Conservation (phyloP, 2,888 invertebrate species). For the Eristalis intricaria region DNA sequence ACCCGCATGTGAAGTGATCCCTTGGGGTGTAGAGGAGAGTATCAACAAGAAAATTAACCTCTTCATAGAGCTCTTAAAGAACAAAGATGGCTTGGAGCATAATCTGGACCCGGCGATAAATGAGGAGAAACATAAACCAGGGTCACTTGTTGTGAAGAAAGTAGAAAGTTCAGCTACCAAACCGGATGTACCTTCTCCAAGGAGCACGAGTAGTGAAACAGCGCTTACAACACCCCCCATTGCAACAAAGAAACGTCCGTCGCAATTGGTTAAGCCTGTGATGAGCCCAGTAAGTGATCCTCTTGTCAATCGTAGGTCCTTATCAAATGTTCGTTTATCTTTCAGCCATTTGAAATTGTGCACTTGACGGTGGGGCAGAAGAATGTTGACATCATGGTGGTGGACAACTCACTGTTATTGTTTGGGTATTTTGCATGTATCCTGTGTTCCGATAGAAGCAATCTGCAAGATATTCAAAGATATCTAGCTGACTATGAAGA, state of each 20-base stretch:
- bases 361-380: slow-evolving; percentile 30
- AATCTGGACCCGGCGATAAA: background rate
- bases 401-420: slow-evolving; percentile 71
- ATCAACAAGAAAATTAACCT: slow-evolving; percentile 62
- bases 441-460: slow-evolving; percentile 53
- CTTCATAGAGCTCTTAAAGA: slow-evolving; percentile 17
- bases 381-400: slow-evolving; percentile 69
- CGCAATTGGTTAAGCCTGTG: slow-evolving; percentile 37
- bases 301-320: background rate
- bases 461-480: slow-evolving; percentile 63
- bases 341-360: slow-evolving; percentile 57
- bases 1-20: slow-evolving; percentile 1
- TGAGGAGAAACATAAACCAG: background rate
- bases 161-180: background rate
- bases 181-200: background rate
- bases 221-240: too few species aligned
- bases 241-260: background rate
- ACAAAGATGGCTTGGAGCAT: background rate
- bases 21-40: slow-evolving; percentile 9
- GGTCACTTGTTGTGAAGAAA: background rate
- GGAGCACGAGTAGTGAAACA: background rate
- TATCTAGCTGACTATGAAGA: slow-evolving; percentile 66
- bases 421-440: slow-evolving; percentile 73
- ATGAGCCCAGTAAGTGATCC: slow-evolving; percentile 49
- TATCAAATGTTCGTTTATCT: background rate